These are phyloP conservation scores for Heterocephalus glaber DNA, from an alignment of 2,113 vertebrate genomes.

Conservation along the genomic window DNA sequence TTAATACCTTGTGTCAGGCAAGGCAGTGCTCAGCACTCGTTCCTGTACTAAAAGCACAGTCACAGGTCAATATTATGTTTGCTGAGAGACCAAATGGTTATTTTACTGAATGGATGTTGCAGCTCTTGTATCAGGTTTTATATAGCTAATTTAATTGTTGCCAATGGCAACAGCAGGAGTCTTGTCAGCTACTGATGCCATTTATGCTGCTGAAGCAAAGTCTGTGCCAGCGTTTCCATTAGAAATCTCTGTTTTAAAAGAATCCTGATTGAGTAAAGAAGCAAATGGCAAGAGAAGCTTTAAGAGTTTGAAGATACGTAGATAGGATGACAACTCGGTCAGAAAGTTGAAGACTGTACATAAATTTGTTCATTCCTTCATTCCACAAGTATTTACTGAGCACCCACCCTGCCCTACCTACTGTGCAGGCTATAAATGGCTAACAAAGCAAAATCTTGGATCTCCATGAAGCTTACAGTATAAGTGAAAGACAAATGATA, in stretches of 20 bases:
- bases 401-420: not conserved
- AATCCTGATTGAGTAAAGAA: constrained; percentile 52
- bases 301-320: not conserved
- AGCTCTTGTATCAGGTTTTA: constrained; percentile 64
- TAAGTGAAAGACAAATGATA: not conserved
- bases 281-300: not conserved
- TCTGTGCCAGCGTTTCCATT: constrained; percentile 76
- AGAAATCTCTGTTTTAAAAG: constrained; percentile 69
- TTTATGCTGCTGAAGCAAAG: constrained; percentile 81
- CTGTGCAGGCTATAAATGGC: not conserved
- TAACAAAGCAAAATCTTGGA: not conserved
- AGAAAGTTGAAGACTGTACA: not conserved
- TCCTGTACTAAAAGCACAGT: constrained; percentile 67
- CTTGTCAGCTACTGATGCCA: constrained; percentile 74
- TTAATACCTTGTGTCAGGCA: constrained; percentile 59
- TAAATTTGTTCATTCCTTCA: not conserved
- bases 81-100: constrained; percentile 67
- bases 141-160: constrained; percentile 66
- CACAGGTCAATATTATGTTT: constrained; percentile 60
- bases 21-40: not conserved
- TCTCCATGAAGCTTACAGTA: not conserved
- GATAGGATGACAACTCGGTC: not conserved
- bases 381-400: constrained; percentile 1
- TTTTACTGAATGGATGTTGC: constrained; percentile 70
- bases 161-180: constrained; percentile 71